Percentiles rank a stretch among this genome's conserved stretches.
These are phyloP conservation scores for Drosophila vallismaia DNA, from an alignment of 2,888 invertebrate genomes.

Conservation along the genomic window DNA sequence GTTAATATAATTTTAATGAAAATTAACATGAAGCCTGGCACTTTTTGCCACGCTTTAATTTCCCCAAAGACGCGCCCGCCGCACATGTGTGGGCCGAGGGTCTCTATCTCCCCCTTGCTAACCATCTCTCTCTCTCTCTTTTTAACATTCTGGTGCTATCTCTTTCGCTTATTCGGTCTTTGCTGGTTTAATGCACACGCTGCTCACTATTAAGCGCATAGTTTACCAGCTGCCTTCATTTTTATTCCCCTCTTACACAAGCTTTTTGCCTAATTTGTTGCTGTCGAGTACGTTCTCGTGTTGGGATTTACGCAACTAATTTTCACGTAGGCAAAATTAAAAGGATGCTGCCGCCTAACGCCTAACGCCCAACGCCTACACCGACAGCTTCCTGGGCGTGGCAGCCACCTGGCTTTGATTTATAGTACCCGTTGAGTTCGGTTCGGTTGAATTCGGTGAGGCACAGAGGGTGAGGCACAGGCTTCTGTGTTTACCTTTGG, in stretches of 20 bases:
- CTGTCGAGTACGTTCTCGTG: constrained; percentile 74
- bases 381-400: not conserved
- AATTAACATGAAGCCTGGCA: constrained; percentile 80
- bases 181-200: constrained; percentile 73
- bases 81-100: constrained; percentile 20
- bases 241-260: constrained; percentile 50
- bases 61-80: constrained; percentile 68
- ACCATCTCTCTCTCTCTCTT: not conserved
- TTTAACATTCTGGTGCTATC: constrained; percentile 5
- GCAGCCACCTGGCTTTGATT: constrained; percentile 66
- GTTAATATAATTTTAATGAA: constrained; percentile 81
- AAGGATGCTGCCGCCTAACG: constrained; percentile 41
- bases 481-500: constrained; percentile 36
- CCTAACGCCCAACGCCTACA: not conserved
- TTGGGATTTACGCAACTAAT: constrained; percentile 79
- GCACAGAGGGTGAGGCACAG: constrained; percentile 2
- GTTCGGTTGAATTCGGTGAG: constrained; percentile 2
- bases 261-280: constrained; percentile 56
- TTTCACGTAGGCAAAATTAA: constrained; percentile 72
- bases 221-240: constrained; percentile 64
- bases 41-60: constrained; percentile 78
- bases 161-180: constrained; percentile 44
- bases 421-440: constrained; percentile 55
- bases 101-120: constrained; percentile 24
- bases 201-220: constrained; percentile 65